Base-by-base conservation (phyloP, 2,888 invertebrate species). In the Platynereis dumerilii region DNA sequence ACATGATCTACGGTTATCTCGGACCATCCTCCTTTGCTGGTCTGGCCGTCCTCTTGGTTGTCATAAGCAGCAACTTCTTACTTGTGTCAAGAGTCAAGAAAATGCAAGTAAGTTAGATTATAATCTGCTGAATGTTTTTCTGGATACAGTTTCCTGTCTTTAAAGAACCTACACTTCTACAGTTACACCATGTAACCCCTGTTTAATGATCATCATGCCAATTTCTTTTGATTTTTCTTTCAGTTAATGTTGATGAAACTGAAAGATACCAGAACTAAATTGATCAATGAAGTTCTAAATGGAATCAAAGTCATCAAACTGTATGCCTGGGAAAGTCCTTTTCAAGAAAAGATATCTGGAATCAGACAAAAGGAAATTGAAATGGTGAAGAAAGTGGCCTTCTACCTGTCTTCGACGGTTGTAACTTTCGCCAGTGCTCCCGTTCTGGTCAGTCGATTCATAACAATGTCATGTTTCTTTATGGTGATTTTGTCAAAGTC, bases 271-370 rank as follows among this genome's bases (percentile, higher is more conserved):
- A 15, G 62, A 26, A 24, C 52, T 2, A 62, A 62, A 29, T 28
- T 62, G 20, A 62, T 56, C 17, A 62, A 62, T 28, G 62, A 62
- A 20, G 57, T 62, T 1, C 57, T 62, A 1, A 62, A 27, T 57
- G 62, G 62, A 3, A 52, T 62, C 10, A 62, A 55, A 29, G 62
- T 62, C 29, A 29, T 62, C 24, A 62, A 62, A 45, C 48, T 62
- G 56, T 62, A 62, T 45, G 62, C 62, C 5, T 62, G 62, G 62
- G 62, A 62, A 56, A 56, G 56, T 15, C 56, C 62, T 20, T 62
- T 62, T 52, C 62, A 62, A 42, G 27, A 57, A 20, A 62, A 62
- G 34, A 28, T 62, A 44, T 26, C 27, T 1, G 57, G 3, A 1
- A 62, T 62, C 26, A 55, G 62, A 5, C 20, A 56, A 24, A 3